These are phyloP conservation scores for Nixonia krombeini DNA, from an alignment of 1,140 invertebrate species.

Conservation along the genomic window DNA sequence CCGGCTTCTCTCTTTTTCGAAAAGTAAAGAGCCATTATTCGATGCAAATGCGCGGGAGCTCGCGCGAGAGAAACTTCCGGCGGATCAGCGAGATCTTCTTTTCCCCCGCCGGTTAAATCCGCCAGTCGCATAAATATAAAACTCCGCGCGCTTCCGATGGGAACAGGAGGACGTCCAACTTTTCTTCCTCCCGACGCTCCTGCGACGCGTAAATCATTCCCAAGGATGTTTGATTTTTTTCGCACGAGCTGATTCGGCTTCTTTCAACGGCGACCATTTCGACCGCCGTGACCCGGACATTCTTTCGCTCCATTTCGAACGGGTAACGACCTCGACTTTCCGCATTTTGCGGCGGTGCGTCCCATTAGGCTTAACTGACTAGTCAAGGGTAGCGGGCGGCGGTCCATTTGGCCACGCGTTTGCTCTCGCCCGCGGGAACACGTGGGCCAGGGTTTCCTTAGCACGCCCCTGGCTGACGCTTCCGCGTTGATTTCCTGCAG, in stretches of 20 bases:
- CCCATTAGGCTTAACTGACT: constrained; percentile 12
- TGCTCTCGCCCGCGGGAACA: too few species aligned
- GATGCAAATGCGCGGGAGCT: too few species aligned
- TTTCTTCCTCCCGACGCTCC: not conserved
- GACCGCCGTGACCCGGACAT: too few species aligned
- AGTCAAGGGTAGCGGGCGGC: too few species aligned
- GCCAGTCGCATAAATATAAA: not conserved
- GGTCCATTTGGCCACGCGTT: too few species aligned
- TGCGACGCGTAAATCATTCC: not conserved
- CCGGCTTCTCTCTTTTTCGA: not conserved
- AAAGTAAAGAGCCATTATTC: too few species aligned
- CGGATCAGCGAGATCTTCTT: not conserved
- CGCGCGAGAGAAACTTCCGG: too few species aligned
- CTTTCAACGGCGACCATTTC: too few species aligned
- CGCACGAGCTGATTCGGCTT: not conserved
- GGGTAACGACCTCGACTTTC: constrained; percentile 22
- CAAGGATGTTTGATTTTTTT: not conserved
- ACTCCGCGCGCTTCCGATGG: not conserved
- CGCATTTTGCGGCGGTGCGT: constrained; percentile 13
- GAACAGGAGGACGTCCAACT: not conserved
- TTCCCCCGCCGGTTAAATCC: not conserved
- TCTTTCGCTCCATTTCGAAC: constrained; percentile 14
- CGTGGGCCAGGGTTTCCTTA: too few species aligned
- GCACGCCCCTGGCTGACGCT: too few species aligned
- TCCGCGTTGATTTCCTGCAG: too few species aligned